Evolutionary conservation across 2,888 invertebrate genomes (phyloP).

Genomic region (Drosophila pseudotakahashii): DNA sequence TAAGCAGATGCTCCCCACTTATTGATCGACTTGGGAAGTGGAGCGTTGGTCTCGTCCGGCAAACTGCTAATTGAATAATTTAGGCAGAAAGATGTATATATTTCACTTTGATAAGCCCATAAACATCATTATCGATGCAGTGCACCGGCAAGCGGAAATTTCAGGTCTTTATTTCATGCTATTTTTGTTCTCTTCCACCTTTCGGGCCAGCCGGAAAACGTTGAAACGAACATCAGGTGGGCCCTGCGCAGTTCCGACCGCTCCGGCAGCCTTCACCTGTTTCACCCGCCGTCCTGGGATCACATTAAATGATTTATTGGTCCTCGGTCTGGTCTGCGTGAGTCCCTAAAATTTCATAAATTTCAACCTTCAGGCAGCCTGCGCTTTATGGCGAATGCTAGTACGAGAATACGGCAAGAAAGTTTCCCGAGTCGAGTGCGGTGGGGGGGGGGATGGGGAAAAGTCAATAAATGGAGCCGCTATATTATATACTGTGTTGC

Average conservation of each 20-base stretch:
- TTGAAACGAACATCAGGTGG: constrained; percentile 67
- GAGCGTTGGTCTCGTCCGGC: constrained; percentile 9
- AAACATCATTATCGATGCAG: constrained; percentile 50
- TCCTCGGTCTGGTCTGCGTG: constrained; percentile 59
- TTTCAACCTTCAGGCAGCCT: constrained; percentile 46
- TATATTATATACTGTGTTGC: constrained; percentile 34
- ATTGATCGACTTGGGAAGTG: constrained; percentile 57
- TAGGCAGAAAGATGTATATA: constrained; percentile 35
- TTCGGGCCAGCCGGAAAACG: constrained; percentile 38
- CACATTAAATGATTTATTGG: constrained; percentile 70
- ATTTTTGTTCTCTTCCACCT: constrained; percentile 5
- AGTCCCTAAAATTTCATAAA: constrained; percentile 66
- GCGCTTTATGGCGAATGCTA: constrained; percentile 44
- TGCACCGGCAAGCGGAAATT: constrained; percentile 40
- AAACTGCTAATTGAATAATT: constrained; percentile 66
- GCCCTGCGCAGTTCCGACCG: constrained; percentile 7
- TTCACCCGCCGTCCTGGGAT: constrained; percentile 42
- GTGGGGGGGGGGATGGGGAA: background rate
- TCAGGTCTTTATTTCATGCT: constrained; percentile 29
- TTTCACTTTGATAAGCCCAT: constrained; percentile 62
- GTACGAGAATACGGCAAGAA: constrained; percentile 39
- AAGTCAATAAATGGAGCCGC: constrained; percentile 51
- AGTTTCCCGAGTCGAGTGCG: constrained; percentile 31
- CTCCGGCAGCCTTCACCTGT: constrained; percentile 7
- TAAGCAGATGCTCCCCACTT: constrained; percentile 40